Conservation (phyloP, 2,797 vertebrate genomes). For the Bradypus variegatus region DNA sequence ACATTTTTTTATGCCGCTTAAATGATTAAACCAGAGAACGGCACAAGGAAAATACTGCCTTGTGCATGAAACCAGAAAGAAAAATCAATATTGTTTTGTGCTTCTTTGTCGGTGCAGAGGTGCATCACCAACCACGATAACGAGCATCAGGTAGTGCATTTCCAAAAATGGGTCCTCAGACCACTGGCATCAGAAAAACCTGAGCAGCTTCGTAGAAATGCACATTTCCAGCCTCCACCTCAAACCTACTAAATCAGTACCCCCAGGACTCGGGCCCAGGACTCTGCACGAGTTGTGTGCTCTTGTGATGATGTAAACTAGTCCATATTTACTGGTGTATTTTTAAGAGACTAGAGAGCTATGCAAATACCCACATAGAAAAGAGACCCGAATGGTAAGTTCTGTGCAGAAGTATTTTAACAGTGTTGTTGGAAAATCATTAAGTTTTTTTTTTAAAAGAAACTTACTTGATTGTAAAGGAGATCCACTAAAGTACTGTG, state of each 20-base stretch:
- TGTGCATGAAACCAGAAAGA: not conserved
- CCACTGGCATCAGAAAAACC: too few species aligned
- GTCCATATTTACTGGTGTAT: not conserved
- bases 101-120: not conserved
- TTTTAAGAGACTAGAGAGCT: too few species aligned
- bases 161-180: not conserved
- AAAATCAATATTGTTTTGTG: too few species aligned
- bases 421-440: not conserved
- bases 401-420: fast-evolving
- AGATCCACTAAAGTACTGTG: not conserved
- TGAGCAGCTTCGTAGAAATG: not conserved
- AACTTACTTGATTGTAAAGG: fast-evolving
- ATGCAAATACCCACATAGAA: not conserved
- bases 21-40: not conserved
- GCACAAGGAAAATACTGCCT: not conserved
- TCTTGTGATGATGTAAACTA: not conserved
- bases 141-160: not conserved
- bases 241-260: too few species aligned
- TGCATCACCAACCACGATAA: fast-evolving
- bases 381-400: not conserved
- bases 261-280: not conserved
- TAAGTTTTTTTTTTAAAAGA: too few species aligned
- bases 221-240: too few species aligned
- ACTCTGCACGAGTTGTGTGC: fast-evolving
- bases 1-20: not conserved